These are phyloP conservation scores for Ophion ventricosus DNA, from an alignment of 2,888 invertebrate genomes.

Conservation along the genomic window DNA sequence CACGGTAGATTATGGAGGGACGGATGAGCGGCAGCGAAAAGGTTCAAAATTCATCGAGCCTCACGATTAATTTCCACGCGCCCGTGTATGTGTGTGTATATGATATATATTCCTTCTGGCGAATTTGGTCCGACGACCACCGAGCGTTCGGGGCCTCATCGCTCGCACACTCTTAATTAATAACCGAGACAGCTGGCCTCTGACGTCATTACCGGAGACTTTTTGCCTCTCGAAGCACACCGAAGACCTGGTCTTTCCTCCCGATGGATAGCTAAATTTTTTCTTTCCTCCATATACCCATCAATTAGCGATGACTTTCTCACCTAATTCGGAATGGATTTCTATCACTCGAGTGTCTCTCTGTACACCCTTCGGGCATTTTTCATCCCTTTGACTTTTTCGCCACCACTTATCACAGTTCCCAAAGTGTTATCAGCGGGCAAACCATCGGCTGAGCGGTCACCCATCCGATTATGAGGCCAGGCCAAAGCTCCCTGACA, in stretches of 20 bases:
- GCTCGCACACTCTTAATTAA: conserved; percentile 78
- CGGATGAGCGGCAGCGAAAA: conserved; percentile 8
- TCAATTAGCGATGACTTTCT: neutral
- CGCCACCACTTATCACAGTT: too few relatives aligned
- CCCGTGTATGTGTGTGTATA: conserved; percentile 36
- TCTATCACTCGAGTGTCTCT: neutral
- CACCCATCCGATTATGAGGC: neutral
- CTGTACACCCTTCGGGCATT: neutral
- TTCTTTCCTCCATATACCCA: neutral
- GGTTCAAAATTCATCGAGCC: conserved; percentile 73
- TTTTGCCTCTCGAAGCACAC: conserved; percentile 70
- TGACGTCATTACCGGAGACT: conserved; percentile 80
- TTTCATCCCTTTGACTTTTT: neutral
- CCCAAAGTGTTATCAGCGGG: too few relatives aligned
- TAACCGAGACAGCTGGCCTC: conserved; percentile 80
- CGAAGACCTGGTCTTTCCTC: conserved; percentile 14
- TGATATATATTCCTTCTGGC: conserved; percentile 73
- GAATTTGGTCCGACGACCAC: conserved; percentile 73
- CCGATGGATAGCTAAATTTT: neutral
- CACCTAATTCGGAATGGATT: neutral
- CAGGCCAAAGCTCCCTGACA: neutral
- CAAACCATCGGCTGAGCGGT: neutral
- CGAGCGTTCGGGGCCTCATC: conserved; percentile 64
- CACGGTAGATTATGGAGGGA: neutral
- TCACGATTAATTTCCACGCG: conserved; percentile 77